These are phyloP conservation scores for Trachelus troglodyta DNA, from an alignment of 2,888 invertebrate genomes.

Conservation along the genomic window DNA sequence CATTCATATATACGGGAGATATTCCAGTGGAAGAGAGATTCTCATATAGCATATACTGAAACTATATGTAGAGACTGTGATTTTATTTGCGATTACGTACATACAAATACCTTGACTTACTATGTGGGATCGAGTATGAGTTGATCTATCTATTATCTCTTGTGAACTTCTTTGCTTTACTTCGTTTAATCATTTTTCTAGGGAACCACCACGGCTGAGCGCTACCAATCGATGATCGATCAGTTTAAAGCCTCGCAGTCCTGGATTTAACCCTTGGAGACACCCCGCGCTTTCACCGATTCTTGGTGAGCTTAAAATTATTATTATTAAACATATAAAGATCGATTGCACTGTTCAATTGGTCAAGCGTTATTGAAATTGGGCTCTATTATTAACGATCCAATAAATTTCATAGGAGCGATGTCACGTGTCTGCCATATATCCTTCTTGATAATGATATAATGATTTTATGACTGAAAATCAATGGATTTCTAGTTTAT, in stretches of 20 bases:
- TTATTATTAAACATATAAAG: background rate
- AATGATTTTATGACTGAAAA: background rate
- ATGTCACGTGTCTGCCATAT: background rate
- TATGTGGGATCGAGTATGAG: background rate
- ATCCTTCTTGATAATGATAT: background rate
- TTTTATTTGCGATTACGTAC: background rate
- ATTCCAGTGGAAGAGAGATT: background rate
- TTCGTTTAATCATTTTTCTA: background rate
- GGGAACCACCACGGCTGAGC: background rate
- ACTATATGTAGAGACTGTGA: background rate
- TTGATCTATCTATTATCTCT: background rate
- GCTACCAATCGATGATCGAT: constrained; percentile 7
- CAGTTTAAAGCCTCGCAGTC: background rate
- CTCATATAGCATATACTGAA: background rate
- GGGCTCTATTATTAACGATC: background rate
- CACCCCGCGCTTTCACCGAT: background rate
- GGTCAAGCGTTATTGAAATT: background rate
- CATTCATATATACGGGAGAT: background rate
- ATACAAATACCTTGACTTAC: background rate
- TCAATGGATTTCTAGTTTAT: background rate
- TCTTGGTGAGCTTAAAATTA: background rate
- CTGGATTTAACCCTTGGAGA: background rate
- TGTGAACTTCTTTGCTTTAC: background rate
- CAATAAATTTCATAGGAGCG: background rate
- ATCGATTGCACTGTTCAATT: background rate